Evolutionary conservation across 2,888 invertebrate genomes (phyloP), one percentile per base, ranked within the genome.

Genomic region (Melitaea athalia): DNA sequence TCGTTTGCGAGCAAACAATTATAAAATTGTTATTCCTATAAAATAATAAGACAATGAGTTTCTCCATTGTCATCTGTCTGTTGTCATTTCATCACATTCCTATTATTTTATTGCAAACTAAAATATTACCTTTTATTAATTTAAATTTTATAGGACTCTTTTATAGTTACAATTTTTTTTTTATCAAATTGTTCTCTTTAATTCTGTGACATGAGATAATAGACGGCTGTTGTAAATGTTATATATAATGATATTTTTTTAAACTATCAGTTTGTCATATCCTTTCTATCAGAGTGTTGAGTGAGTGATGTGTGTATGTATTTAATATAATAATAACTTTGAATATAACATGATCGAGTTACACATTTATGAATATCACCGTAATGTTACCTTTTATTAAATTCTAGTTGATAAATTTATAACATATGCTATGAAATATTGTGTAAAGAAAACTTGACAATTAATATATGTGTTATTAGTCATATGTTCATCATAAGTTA

Each of bases 291-390:
- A 33, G 38, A 17, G 42, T 42, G 24, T 33, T 38, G 55, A 33
- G 52, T n/a, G 5, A 55, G 12, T 11, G 7, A n/a, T n/a, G 7
- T 55, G 31, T 55, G 12, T 5, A n/a, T 55, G 33, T 55, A n/a
- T 14, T 55, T 55, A 60, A 53, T 43, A 43, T 43, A 43, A 43
- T 8, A 43, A 10, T 42, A 63, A 38, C 14, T 11, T 38, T 47
- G 31, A 65, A 63, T 61, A n/a, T 53, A 50, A 38, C 42, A 68
- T 71, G 70, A 63, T 71, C 42, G 70, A 70, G 31, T 49, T 70
- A 15, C 52, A 55, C 42, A 15, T 65, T 17, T 45, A 65, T 24
- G 47, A 31, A 24, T 59, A 53, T 7, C 43, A 62, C 33, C 15
- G 67, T 64, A 63, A 67, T 42, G 43, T 53, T 50, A 42, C 33